These are phyloP conservation scores for Torymus texanus DNA, from an alignment of 2,888 invertebrate genomes.

Conservation along the genomic window DNA sequence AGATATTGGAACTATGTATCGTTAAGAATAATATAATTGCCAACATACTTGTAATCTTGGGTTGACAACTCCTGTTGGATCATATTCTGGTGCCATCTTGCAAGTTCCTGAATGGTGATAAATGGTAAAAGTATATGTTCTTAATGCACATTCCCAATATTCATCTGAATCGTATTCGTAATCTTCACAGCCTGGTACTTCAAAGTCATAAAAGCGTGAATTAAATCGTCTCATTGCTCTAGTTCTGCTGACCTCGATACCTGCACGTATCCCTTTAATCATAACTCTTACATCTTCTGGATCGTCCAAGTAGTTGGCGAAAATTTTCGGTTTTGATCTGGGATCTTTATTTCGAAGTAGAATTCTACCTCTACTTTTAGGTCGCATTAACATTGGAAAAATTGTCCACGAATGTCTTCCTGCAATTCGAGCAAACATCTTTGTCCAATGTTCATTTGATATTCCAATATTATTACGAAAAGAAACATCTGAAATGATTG, in stretches of 20 bases:
- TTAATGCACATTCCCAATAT: conserved; percentile 83
- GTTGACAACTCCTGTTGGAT: conserved; percentile 81
- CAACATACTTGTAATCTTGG: conserved; percentile 75
- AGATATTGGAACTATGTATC: no score
- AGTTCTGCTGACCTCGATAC: conserved; percentile 79
- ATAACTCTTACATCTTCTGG: conserved; percentile 81
- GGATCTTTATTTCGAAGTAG: conserved; percentile 81
- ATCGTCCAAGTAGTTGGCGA: conserved; percentile 82
- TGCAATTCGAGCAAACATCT: conserved; percentile 77
- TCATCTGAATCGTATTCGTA: conserved; percentile 80
- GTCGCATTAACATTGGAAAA: conserved; percentile 77
- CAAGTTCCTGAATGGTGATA: conserved; percentile 82
- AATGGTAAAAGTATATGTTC: conserved; percentile 82
- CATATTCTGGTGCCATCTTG: conserved; percentile 81
- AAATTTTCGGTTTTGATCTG: conserved; percentile 80
- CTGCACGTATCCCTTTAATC: conserved; percentile 79
- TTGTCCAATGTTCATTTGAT: conserved; percentile 77
- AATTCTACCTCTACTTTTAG: conserved; percentile 82
- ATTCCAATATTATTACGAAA: conserved; percentile 75
- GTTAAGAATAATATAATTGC: background rate
- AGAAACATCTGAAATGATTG: conserved; percentile 77
- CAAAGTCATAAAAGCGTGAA: conserved; percentile 77
- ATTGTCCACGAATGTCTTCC: conserved; percentile 70
- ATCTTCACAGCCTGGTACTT: conserved; percentile 79
- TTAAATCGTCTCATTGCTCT: conserved; percentile 80